Conservation (phyloP, 2,113 vertebrate genomes). For the Phoenicopterus ruber region DNA sequence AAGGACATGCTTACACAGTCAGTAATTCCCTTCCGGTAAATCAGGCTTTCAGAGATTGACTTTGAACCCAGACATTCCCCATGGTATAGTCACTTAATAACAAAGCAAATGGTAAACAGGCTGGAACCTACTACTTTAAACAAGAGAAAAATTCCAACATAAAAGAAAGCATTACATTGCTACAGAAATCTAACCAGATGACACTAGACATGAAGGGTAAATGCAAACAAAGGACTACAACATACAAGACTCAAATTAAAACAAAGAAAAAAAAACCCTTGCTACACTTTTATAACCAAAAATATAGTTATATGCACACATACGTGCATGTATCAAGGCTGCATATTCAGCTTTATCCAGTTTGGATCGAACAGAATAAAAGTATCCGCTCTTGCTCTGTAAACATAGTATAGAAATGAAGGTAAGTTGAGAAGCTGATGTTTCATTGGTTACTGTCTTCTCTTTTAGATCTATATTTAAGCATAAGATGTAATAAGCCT, state of each 20-base stretch:
- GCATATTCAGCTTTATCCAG: neutral
- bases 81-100: conserved; percentile 19
- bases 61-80: conserved; percentile 49
- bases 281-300: neutral
- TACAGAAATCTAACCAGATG: neutral
- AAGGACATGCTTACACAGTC: conserved; percentile 26
- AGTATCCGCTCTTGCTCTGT: neutral
- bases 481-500: neutral
- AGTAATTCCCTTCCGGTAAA: conserved; percentile 27
- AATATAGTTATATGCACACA: neutral
- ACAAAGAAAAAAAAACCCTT: neutral
- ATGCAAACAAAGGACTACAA: neutral
- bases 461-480: neutral
- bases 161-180: neutral
- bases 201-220: neutral
- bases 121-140: neutral
- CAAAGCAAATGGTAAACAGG: conserved; percentile 41
- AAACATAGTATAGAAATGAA: neutral
- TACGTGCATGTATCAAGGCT: neutral
- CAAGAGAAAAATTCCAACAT: neutral
- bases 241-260: neutral
- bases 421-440: neutral
- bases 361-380: neutral
- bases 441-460: neutral
- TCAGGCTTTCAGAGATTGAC: conserved; percentile 24